Conservation (phyloP, 2,888 invertebrate genomes). For the Luperina nickerlii region DNA sequence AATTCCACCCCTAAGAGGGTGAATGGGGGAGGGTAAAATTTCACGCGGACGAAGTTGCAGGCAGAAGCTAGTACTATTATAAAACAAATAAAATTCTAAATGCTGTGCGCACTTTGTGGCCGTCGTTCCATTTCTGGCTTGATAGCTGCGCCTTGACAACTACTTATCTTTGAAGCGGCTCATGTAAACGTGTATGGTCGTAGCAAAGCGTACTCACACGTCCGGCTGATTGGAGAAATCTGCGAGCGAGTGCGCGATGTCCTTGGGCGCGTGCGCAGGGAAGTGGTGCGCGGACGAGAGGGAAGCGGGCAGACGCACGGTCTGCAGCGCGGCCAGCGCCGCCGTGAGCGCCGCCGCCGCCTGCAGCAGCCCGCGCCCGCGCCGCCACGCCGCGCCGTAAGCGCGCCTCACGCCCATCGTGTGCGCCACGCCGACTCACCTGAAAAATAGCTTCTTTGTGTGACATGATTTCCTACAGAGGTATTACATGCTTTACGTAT, state of each 20-base stretch:
- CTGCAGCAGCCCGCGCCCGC: conserved; percentile 51
- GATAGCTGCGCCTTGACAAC: background rate
- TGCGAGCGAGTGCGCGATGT: conserved; percentile 77
- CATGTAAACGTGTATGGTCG: background rate
- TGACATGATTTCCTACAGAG: background rate
- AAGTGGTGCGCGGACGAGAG: conserved; percentile 43
- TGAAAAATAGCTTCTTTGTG: background rate
- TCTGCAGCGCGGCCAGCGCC: conserved; percentile 39
- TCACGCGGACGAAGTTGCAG: no score
- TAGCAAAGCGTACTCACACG: conserved; percentile 6
- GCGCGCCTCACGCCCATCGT: conserved; percentile 15
- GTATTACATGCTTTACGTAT: background rate
- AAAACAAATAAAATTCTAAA: background rate
- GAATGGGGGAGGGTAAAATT: no score
- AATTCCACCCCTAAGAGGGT: no score
- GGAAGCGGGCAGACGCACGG: conserved; percentile 56
- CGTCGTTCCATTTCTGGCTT: background rate
- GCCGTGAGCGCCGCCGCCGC: conserved; percentile 8
- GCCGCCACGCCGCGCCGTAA: background rate
- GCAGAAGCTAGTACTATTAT: no score
- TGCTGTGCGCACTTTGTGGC: background rate
- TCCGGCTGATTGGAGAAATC: conserved; percentile 77
- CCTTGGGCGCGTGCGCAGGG: conserved; percentile 54
- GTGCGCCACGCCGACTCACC: background rate
- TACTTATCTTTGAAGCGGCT: background rate